Percentiles rank a stretch among this genome's conserved stretches.
phyloP scores from a whole-genome alignment of 2,797 vertebrate species.

The Chelidonichthys spinosus region DNA sequence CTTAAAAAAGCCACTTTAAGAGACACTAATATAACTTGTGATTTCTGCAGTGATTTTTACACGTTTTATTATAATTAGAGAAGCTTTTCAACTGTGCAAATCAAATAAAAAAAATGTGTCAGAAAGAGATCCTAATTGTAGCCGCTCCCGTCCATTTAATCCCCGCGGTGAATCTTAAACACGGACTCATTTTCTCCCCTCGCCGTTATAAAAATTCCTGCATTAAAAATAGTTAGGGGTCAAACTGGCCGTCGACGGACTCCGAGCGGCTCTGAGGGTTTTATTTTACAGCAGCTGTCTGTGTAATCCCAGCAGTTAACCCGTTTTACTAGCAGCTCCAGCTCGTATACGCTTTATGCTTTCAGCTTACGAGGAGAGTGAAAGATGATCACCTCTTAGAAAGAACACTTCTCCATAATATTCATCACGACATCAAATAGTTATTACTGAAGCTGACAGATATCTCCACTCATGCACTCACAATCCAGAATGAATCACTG shows the following conservation, averaged over 20 bases:
- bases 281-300: conserved; percentile 53
- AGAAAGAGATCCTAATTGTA: conserved; percentile 25
- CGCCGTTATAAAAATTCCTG: conserved; percentile 21
- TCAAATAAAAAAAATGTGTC: conserved; percentile 11
- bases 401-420: conserved; percentile 12
- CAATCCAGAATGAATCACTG: conserved; percentile 41
- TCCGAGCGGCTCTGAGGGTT: conserved; percentile 42
- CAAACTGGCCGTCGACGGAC: conserved; percentile 30
- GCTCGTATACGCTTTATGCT: conserved; percentile 31
- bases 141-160: neutral
- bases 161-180: conserved; percentile 4
- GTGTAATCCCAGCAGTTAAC: conserved; percentile 43
- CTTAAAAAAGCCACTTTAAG: neutral
- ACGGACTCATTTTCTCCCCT: neutral
- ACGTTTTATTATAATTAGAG: neutral
- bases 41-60: conserved; percentile 3
- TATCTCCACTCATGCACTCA: conserved; percentile 14
- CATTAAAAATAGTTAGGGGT: conserved; percentile 31
- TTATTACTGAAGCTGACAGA: conserved; percentile 27
- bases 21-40: neutral
- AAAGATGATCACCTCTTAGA: conserved; percentile 34
- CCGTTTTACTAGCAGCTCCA: conserved; percentile 45
- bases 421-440: conserved; percentile 11
- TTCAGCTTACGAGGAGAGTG: conserved; percentile 6
- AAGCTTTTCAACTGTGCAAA: neutral